Evolutionary conservation across 2,888 invertebrate genomes (phyloP).

Genomic region (Cantharis flavilabris): DNA sequence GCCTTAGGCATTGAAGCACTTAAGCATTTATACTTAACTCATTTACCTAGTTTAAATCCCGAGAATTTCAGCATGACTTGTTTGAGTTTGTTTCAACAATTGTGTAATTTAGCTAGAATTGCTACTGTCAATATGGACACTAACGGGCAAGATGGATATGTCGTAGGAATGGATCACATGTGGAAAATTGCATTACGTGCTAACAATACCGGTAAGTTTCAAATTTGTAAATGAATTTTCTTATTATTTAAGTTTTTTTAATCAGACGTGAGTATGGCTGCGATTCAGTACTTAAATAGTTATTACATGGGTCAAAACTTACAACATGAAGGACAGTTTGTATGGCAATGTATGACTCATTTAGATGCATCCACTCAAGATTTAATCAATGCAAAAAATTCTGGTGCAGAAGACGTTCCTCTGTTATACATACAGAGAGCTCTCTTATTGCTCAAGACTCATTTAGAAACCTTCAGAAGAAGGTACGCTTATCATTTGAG

Average conservation of each 20-base stretch:
- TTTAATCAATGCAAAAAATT: slow-evolving; percentile 56
- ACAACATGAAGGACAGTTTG: slow-evolving; percentile 90
- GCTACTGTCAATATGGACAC: slow-evolving; percentile 72
- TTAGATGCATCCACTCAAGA: slow-evolving; percentile 82
- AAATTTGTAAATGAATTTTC: neutral
- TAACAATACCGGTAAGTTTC: slow-evolving; percentile 71
- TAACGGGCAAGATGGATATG: slow-evolving; percentile 58
- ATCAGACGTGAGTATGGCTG: slow-evolving; percentile 88
- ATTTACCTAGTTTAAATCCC: slow-evolving; percentile 85
- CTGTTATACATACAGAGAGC: slow-evolving; percentile 90
- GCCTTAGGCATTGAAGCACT: slow-evolving; percentile 86
- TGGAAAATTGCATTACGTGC: slow-evolving; percentile 94
- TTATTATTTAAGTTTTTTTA: slow-evolving; percentile 9
- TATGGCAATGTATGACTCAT: slow-evolving; percentile 91
- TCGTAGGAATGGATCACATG: slow-evolving; percentile 88
- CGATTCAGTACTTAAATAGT: slow-evolving; percentile 91
- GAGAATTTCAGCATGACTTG: slow-evolving; percentile 93
- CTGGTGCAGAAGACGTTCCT: slow-evolving; percentile 73
- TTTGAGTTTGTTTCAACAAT: slow-evolving; percentile 86
- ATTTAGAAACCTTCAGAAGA: slow-evolving; percentile 88
- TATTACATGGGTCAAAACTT: slow-evolving; percentile 93
- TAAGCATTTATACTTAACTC: slow-evolving; percentile 84
- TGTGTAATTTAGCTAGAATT: slow-evolving; percentile 84
- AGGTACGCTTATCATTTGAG: slow-evolving; percentile 88
- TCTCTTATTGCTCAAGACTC: slow-evolving; percentile 83